Conservation (phyloP, 2,113 vertebrate species). For the Maccullochella peelii region DNA sequence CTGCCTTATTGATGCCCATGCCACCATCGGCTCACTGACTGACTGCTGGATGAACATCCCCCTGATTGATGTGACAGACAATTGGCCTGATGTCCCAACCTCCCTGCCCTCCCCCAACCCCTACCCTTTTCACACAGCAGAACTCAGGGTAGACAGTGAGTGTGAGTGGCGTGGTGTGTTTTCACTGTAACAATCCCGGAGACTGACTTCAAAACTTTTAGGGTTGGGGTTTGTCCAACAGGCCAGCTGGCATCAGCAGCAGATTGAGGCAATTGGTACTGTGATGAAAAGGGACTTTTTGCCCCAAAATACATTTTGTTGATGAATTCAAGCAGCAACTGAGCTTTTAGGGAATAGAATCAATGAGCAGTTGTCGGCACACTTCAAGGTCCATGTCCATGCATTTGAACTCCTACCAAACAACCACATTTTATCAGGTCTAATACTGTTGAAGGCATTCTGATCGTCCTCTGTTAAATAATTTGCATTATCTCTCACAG, state of each 20-base stretch:
- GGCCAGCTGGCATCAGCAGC: conserved; percentile 47
- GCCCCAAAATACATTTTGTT: conserved; percentile 60
- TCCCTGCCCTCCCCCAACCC: conserved; percentile 31
- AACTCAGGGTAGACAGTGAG: conserved; percentile 44
- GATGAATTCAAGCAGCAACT: conserved; percentile 55
- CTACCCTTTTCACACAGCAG: conserved; percentile 36
- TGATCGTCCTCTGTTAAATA: conserved; percentile 33
- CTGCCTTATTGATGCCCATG: conserved; percentile 78
- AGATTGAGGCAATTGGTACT: conserved; percentile 66
- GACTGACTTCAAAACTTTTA: conserved; percentile 44
- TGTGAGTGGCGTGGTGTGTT: conserved; percentile 51
- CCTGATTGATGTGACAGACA: conserved; percentile 82
- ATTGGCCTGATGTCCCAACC: conserved; percentile 69
- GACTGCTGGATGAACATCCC: conserved; percentile 74
- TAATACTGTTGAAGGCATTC: conserved; percentile 34
- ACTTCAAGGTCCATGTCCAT: conserved; percentile 49
- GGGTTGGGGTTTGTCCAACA: conserved; percentile 51
- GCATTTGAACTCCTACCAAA: conserved; percentile 48
- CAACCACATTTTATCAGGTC: conserved; percentile 42
- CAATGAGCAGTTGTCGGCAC: conserved; percentile 55
- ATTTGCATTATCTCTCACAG: conserved; percentile 45
- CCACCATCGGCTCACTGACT: conserved; percentile 71
- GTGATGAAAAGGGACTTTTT: conserved; percentile 56
- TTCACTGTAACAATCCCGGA: conserved; percentile 59
- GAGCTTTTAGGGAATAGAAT: conserved; percentile 40